Evolutionary conservation across 2,888 invertebrate species (phyloP).

Genomic region (Cryptus viduatorius): DNA sequence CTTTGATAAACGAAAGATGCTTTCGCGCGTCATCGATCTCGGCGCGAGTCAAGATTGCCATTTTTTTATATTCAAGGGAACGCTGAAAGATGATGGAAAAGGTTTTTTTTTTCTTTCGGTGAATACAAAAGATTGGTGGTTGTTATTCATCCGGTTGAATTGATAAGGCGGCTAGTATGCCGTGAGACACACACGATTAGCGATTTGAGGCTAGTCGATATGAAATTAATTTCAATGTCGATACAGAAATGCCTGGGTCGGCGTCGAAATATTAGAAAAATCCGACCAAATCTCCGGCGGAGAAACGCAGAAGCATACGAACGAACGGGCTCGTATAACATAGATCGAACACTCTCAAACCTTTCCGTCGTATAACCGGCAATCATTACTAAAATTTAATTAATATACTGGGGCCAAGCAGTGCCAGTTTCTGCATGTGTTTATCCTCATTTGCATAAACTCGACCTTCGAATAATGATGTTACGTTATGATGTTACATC

Average conservation of each 20-base stretch:
- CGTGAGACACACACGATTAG: too few relatives aligned
- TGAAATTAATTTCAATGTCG: constrained; percentile 38
- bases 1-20: background rate
- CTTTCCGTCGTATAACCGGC: background rate
- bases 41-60: background rate
- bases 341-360: background rate
- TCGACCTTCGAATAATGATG: background rate
- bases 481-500: background rate
- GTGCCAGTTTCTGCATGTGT: constrained; percentile 47
- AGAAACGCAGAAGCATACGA: background rate
- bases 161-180: background rate
- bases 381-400: constrained; percentile 65
- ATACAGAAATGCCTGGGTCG: background rate
- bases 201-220: background rate
- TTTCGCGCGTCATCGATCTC: background rate
- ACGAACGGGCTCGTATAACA: background rate
- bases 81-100: background rate
- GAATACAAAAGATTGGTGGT: background rate
- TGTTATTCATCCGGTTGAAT: background rate
- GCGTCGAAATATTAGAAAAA: background rate
- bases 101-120: background rate
- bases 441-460: constrained; percentile 69
- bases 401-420: constrained; percentile 71
- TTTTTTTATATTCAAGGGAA: background rate
- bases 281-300: too few relatives aligned